Conservation (phyloP, 2,888 invertebrate species). For the Cantharis rufa region DNA sequence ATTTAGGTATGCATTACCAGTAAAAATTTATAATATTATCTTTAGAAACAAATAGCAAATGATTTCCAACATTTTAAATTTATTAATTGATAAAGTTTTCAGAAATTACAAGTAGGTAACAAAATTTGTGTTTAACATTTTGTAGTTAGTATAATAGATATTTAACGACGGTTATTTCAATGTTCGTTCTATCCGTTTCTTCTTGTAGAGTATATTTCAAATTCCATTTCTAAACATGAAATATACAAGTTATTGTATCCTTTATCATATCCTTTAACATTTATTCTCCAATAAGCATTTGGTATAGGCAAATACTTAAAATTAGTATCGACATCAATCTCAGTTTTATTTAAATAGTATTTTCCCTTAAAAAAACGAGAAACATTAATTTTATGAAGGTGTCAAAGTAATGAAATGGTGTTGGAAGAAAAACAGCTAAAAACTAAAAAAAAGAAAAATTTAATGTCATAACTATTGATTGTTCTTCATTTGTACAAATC, state of each 20-base stretch:
- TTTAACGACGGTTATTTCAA: background rate
- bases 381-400: background rate
- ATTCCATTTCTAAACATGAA: background rate
- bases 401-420: background rate
- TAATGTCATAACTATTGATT: background rate
- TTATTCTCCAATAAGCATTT: background rate
- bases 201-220: background rate
- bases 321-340: background rate
- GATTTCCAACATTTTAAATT: background rate
- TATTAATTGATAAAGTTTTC: background rate
- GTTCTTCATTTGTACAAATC: background rate
- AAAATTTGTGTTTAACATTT: background rate
- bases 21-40: background rate
- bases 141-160: background rate
- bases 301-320: background rate
- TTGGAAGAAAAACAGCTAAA: background rate
- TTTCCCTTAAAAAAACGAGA: background rate
- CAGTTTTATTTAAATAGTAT: background rate
- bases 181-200: background rate
- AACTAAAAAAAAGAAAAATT: background rate
- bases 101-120: background rate
- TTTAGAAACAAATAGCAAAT: background rate
- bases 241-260: background rate
- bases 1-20: background rate
- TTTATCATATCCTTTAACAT: background rate